Evolutionary conservation across 2,797 vertebrate genomes (phyloP), one percentile per base, ranked within the genome.

Genomic region (Pantherophis alleghaniensis): DNA sequence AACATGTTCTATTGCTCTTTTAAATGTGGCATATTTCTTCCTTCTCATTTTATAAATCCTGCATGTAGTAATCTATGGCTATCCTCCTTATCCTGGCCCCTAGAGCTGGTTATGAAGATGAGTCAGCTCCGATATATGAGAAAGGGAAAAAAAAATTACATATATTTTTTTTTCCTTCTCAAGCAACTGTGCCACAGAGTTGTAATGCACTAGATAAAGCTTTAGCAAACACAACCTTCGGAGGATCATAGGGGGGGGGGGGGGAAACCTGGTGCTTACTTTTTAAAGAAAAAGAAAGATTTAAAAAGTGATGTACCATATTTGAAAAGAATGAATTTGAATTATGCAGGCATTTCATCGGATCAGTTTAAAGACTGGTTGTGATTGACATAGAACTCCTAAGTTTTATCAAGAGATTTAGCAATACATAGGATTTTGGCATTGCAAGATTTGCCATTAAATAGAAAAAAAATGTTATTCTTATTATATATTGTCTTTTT

Each of bases 31-130:
- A 96, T 97, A 97, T 97, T 97, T 97, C 96, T 97, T 95, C 95
- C 94, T 92, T 90, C 87, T 3, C 87, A 87, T 97, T 97, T 95
- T 97, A 97, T 97, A 97, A 97, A 97, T 97, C 96, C 95, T 66
- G 93, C 96, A 96, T 96, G 97, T 97, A 97, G 96, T 97, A 97
- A 97, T 97, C 97, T 97, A 96, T 97, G 94, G 96, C 97, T 95
- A 94, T 93, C 93, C 86, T 96, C 93, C 94, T 95, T 93, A 94
- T 96, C 95, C 94, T 16, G 0, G 91, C 94, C 96, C 94, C 93
- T 93, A 94, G 94, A 95, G 95, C 92, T 91, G 94, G 91, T 95
- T 96, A 96, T 96, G 97, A 97, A 97, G 96, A 96, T 96, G 97
- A 97, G 96, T 95, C 96, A 95, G 96, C 93, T 95, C 96, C 95